Evolutionary conservation across 1,140 invertebrate species (phyloP).

Genomic region (Palaemon carinicauda): DNA sequence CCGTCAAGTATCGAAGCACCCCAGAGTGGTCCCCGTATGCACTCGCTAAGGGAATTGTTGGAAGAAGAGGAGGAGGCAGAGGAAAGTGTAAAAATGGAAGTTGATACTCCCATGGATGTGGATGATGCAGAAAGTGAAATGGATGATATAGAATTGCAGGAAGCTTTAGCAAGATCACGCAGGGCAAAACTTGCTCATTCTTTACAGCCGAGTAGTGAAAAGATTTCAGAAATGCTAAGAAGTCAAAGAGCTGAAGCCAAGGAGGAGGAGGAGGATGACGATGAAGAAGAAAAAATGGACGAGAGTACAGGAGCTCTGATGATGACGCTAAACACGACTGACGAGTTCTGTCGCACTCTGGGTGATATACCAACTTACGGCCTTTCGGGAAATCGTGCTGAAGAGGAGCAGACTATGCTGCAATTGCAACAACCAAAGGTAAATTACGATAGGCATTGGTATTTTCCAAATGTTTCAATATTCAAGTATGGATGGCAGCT

Average conservation of each 20-base stretch:
- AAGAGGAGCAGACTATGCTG: slow-evolving; percentile 81
- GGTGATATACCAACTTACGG: slow-evolving; percentile 95
- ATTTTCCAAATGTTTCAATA: too few relatives aligned
- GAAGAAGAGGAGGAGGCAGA: slow-evolving; percentile 54
- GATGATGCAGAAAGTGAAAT: slow-evolving; percentile 39
- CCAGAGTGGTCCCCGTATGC: neutral
- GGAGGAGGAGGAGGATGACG: too few relatives aligned
- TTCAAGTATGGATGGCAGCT: too few relatives aligned
- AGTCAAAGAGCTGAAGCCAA: slow-evolving; percentile 68
- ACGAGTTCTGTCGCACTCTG: slow-evolving; percentile 95
- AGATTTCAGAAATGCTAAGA: slow-evolving; percentile 75
- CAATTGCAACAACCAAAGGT: slow-evolving; percentile 67
- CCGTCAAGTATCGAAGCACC: neutral
- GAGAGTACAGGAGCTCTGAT: slow-evolving; percentile 40
- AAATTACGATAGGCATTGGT: too few relatives aligned
- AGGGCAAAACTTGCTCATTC: slow-evolving; percentile 45
- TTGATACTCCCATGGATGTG: slow-evolving; percentile 16
- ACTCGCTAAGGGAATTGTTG: slow-evolving; percentile 45
- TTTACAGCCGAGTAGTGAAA: slow-evolving; percentile 78
- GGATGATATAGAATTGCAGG: slow-evolving; percentile 59
- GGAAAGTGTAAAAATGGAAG: neutral
- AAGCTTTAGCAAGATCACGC: slow-evolving; percentile 52
- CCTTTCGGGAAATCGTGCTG: slow-evolving; percentile 66
- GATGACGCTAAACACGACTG: slow-evolving; percentile 91
- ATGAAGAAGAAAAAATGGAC: slow-evolving; percentile 63